Conservation (phyloP, 2,797 vertebrate species). For the Eulemur albifrons region DNA sequence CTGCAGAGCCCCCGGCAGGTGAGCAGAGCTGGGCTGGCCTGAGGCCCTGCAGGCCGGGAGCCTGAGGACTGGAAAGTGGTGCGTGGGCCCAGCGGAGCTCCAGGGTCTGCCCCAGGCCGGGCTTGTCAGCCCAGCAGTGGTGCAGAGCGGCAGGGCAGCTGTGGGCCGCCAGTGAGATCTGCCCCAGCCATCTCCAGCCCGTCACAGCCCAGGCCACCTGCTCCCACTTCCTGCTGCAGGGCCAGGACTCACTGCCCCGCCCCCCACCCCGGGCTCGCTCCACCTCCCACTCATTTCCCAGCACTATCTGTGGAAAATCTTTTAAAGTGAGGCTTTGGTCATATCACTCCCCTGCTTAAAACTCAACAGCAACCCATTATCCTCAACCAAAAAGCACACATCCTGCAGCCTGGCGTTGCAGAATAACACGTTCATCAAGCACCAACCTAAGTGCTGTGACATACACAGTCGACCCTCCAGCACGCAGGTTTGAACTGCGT, state of each 20-base stretch:
- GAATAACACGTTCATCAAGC: accelerated
- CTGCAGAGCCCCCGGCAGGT: background rate
- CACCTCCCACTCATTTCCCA: background rate
- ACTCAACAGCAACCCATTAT: background rate
- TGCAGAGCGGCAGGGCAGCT: background rate
- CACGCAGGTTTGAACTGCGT: background rate
- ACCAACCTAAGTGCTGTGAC: accelerated
- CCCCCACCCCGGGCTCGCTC: background rate
- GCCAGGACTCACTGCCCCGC: accelerated
- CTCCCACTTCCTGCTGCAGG: background rate
- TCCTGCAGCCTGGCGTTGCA: background rate
- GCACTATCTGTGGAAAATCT: background rate
- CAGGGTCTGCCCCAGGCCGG: background rate
- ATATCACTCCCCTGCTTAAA: too few relatives aligned
- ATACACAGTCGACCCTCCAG: background rate
- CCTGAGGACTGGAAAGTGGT: background rate
- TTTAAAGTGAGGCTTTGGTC: background rate
- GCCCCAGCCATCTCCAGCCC: background rate
- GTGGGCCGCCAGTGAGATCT: background rate
- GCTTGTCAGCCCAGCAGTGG: background rate
- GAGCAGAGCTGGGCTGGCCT: background rate
- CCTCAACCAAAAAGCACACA: accelerated
- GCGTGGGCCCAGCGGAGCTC: background rate
- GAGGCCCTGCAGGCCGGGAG: background rate
- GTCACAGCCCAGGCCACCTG: background rate